Percentiles rank a stretch among this genome's conserved stretches.
Evolutionary conservation across 2,113 vertebrate genomes (phyloP).

Genomic region (Aptenodytes forsteri): DNA sequence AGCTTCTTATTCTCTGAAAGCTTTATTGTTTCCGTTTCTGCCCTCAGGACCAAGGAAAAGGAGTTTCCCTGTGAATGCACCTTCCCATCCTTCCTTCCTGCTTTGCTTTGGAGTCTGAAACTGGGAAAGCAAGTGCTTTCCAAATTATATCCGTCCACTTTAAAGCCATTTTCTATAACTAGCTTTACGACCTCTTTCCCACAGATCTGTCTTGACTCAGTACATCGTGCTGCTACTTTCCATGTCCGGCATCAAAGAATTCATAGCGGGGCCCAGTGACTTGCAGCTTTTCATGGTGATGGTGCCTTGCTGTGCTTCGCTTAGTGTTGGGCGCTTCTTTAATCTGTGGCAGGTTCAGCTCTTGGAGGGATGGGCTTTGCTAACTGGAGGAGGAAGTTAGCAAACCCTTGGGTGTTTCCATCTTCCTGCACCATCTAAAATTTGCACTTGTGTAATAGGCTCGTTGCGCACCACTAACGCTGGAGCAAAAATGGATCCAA

Average conservation of each 20-base stretch:
- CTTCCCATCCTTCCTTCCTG: neutral
- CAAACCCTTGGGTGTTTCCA: neutral
- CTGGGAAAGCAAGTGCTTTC: neutral
- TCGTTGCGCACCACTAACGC: fast-evolving
- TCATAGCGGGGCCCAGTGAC: neutral
- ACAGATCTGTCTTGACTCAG: neutral
- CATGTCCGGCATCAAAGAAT: neutral
- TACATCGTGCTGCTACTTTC: neutral
- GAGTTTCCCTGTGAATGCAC: neutral
- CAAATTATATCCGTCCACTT: neutral
- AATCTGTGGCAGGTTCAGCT: neutral
- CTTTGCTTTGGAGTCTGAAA: neutral
- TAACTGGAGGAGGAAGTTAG: neutral
- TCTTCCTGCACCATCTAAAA: neutral
- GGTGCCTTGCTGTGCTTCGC: neutral
- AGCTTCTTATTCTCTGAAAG: neutral
- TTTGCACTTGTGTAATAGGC: neutral
- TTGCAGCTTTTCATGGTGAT: neutral
- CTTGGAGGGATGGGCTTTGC: neutral
- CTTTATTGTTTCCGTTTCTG: neutral
- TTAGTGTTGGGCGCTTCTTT: neutral
- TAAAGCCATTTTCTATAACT: neutral
- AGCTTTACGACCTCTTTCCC: fast-evolving
- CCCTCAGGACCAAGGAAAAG: neutral
- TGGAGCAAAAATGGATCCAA: neutral